Evolutionary conservation across 92 coral and sea anemone species (phyloP).

Genomic region (Umimayanthus chanpuru): DNA sequence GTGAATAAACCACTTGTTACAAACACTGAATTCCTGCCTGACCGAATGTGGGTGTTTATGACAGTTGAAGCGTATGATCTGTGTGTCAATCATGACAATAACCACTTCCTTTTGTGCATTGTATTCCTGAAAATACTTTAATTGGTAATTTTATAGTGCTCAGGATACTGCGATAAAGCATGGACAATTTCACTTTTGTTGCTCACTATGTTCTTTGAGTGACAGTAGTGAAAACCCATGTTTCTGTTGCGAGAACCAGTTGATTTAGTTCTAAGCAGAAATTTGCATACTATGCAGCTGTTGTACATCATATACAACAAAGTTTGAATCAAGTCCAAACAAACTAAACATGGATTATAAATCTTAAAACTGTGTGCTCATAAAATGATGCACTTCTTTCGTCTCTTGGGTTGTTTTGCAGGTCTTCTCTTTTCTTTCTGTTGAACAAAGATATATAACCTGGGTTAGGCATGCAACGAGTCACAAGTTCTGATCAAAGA

Average conservation of each 20-base stretch:
- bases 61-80: not conserved
- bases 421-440: conserved; percentile 95
- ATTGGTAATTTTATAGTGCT: not conserved
- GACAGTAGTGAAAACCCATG: conserved; percentile 18
- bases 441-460: conserved; percentile 38
- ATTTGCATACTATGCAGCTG: not conserved
- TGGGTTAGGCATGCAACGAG: not conserved
- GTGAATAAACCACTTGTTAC: conserved; percentile 38
- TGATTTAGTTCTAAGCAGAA: not conserved
- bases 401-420: conserved; percentile 58
- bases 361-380: conserved; percentile 45
- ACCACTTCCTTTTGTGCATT: not conserved
- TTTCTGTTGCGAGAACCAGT: not conserved
- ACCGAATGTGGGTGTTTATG: not conserved
- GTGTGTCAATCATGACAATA: not conserved
- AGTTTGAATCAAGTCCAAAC: not conserved
- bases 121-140: not conserved
- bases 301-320: not conserved
- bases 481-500: not conserved
- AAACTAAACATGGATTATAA: not conserved
- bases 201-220: not conserved
- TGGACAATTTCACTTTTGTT: conserved; percentile 5
- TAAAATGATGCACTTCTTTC: conserved; percentile 86
- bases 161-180: not conserved
- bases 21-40: conserved; percentile 5